Conservation (phyloP, 2,797 vertebrate genomes). For the Sciurus carolinensis region DNA sequence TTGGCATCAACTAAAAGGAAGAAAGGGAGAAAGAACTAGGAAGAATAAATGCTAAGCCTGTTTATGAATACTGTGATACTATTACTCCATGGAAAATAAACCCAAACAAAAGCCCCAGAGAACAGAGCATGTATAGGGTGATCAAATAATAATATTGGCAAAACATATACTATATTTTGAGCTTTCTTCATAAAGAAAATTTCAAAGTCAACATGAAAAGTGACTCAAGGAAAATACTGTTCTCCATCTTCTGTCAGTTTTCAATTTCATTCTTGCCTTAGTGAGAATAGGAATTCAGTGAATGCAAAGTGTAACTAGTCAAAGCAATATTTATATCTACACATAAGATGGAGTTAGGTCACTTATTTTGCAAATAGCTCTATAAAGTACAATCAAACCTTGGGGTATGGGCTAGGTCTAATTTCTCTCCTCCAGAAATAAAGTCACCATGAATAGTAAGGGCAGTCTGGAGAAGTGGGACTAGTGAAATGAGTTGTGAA, state of each 20-base stretch:
- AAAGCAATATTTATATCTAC: background rate
- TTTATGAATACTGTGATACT: background rate
- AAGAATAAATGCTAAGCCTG: background rate
- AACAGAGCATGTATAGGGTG: background rate
- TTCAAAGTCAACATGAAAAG: background rate
- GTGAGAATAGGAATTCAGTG: background rate
- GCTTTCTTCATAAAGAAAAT: background rate
- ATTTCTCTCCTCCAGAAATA: background rate
- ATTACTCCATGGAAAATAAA: conserved; percentile 18
- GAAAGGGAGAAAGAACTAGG: background rate
- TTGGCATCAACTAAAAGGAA: background rate
- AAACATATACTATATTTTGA: background rate
- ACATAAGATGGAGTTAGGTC: background rate
- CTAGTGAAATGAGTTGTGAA: background rate
- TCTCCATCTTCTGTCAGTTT: background rate
- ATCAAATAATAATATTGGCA: background rate
- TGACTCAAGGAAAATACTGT: background rate
- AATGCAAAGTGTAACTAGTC: background rate
- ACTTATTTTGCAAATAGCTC: background rate
- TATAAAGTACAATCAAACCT: background rate
- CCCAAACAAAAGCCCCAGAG: background rate
- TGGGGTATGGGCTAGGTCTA: background rate
- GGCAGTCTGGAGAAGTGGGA: background rate
- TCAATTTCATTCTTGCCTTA: background rate
- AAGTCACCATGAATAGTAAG: background rate